phyloP scores from a whole-genome alignment of 2,113 vertebrate genomes.

The Oreamnos americanus region DNA sequence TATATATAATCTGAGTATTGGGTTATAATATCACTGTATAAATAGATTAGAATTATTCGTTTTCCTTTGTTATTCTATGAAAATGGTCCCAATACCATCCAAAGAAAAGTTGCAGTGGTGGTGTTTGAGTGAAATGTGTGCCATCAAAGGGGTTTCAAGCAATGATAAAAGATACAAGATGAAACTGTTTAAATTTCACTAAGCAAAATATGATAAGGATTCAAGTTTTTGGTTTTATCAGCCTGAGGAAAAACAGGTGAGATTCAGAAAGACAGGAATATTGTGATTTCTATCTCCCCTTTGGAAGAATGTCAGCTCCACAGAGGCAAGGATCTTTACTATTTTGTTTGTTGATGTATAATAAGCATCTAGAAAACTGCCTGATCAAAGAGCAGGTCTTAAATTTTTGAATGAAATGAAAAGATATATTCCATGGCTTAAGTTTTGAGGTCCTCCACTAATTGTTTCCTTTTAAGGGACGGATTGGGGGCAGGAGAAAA shows the following conservation, averaged over 20 bases:
- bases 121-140: background rate
- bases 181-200: background rate
- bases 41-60: background rate
- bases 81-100: background rate
- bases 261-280: background rate
- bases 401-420: background rate
- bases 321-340: background rate
- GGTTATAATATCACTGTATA: background rate
- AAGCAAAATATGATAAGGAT: background rate
- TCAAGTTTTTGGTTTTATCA: background rate
- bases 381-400: background rate
- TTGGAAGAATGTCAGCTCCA: background rate
- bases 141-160: background rate
- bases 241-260: background rate
- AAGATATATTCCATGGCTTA: background rate
- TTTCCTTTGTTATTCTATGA: background rate
- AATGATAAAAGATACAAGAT: background rate
- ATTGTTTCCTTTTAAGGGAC: background rate
- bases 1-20: background rate
- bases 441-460: background rate
- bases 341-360: background rate
- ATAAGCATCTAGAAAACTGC: background rate
- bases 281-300: background rate
- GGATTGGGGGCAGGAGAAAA: too few relatives aligned
- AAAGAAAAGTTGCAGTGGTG: background rate